Conservation (phyloP, 2,888 invertebrate species). For the Drosophila paranaensis region DNA sequence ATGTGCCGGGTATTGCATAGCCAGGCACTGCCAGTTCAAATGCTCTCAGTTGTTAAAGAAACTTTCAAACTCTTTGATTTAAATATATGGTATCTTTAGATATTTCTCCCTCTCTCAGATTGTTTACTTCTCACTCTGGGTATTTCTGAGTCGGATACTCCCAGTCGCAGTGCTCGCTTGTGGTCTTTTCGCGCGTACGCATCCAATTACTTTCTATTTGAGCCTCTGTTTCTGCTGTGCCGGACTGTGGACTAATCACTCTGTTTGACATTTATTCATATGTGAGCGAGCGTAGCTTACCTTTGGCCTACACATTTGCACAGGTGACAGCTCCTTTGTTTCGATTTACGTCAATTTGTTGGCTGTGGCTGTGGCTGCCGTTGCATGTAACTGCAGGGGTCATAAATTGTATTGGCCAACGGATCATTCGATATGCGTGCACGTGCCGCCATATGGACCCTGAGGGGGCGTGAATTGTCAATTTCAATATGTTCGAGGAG, state of each 20-base stretch:
- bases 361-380: neutral
- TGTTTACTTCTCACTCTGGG: neutral
- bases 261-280: neutral
- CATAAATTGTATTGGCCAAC: slow-evolving; percentile 21
- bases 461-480: neutral
- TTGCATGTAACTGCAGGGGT: slow-evolving; percentile 14
- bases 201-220: neutral
- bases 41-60: neutral
- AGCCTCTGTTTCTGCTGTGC: neutral
- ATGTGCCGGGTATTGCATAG: neutral
- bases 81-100: too few relatives aligned
- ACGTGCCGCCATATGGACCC: slow-evolving; percentile 16
- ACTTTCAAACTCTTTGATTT: too few relatives aligned
- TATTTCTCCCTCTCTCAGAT: too few relatives aligned
- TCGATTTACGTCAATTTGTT: slow-evolving; percentile 9
- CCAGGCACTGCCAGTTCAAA: neutral
- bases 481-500: slow-evolving; percentile 33
- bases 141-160: neutral
- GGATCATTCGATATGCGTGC: slow-evolving; percentile 18
- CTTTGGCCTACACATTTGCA: neutral
- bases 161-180: neutral
- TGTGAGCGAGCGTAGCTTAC: neutral
- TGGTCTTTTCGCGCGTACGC: neutral
- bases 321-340: neutral
- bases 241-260: neutral